Base-by-base conservation (phyloP, 2,888 invertebrate genomes). In the Orthosia gracilis region DNA sequence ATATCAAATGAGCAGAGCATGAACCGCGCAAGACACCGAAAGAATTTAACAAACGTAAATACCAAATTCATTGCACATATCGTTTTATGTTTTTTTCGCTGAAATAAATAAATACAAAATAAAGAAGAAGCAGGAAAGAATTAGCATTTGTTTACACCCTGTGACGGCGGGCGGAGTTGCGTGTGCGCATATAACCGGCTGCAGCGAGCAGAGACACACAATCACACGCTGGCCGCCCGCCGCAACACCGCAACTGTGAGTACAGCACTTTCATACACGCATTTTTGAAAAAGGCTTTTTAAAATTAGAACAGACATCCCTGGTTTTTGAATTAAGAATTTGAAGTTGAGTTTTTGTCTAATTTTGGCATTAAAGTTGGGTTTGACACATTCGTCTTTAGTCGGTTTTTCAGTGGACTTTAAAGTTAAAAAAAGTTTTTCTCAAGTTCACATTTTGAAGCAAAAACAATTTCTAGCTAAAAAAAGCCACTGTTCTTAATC, bases 151-250 rank as follows among this genome's bases (percentile, higher is more conserved):
- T 74, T 73, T 87, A 85, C 96, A 95, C 92, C 94, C 95, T 94
- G 90, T 94, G 87, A 72, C 70, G 84, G 68, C 70, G 80, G 75
- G 71, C 67, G 61, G 83, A 78, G 73, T 74, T 85, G 93, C 92
- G 93, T 90, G 72, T 49, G 91, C 93, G 94, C 95, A 94, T 96
- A 96, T 86, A 96, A 95, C 92, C 89, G 85, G 90, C 66, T 90
- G 92, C 94, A 91, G 81, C 85, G 85, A 26, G 84, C 71, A 63
- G 57, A 79, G 79, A 82, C 87, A 87, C 91, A 91, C 96, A 96
- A 92, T 93, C 94, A 91, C 89, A 92, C 92, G 91, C 91, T 89
- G 92, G 91, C 87, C 89, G 91, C 85, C 89, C 87, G 88, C 85
- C 86, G 84, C 81, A 87, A 79, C 90, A 89, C 89, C 89, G 89